Percentiles rank a stretch among this genome's conserved stretches.
phyloP scores from a whole-genome alignment of 1,140 invertebrate genomes.

The Aphidius gifuensis region DNA sequence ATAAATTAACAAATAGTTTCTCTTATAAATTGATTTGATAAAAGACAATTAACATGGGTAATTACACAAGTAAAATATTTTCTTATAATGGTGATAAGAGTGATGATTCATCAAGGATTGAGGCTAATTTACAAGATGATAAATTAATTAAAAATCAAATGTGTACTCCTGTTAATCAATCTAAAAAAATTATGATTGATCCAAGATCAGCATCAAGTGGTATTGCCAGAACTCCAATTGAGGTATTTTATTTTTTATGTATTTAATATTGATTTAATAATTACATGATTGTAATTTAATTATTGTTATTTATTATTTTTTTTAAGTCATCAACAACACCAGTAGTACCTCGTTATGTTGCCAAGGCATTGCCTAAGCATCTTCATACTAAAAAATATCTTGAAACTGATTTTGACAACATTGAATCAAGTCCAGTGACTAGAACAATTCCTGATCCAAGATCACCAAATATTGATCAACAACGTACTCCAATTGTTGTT shows the following conservation, averaged over 20 bases:
- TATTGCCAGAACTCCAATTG: constrained; percentile 14
- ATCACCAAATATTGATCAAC: constrained; percentile 29
- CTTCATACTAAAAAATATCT: constrained; percentile 39
- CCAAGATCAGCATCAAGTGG: constrained; percentile 18
- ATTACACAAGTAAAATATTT: constrained; percentile 13
- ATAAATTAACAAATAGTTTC: neutral
- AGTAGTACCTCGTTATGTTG: constrained; percentile 17
- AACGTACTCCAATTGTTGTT: constrained; percentile 40
- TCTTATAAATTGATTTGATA: no score
- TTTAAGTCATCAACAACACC: constrained; percentile 24
- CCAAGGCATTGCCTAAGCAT: constrained; percentile 40
- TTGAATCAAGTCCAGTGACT: constrained; percentile 27
- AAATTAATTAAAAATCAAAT: constrained; percentile 8
- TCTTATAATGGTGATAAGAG: constrained; percentile 1
- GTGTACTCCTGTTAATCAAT: constrained; percentile 15
- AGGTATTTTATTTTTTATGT: constrained; percentile 14
- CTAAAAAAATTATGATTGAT: constrained; percentile 17
- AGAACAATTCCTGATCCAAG: constrained; percentile 31
- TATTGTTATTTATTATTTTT: neutral
- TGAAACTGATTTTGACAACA: constrained; percentile 45
- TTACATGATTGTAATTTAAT: no score
- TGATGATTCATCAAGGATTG: neutral
- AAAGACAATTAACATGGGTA: neutral
- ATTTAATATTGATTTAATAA: constrained; percentile 1
- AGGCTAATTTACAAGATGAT: neutral